Evolutionary conservation across 2,797 vertebrate genomes (phyloP).

Genomic region (Helicolenus hilgendorfi): DNA sequence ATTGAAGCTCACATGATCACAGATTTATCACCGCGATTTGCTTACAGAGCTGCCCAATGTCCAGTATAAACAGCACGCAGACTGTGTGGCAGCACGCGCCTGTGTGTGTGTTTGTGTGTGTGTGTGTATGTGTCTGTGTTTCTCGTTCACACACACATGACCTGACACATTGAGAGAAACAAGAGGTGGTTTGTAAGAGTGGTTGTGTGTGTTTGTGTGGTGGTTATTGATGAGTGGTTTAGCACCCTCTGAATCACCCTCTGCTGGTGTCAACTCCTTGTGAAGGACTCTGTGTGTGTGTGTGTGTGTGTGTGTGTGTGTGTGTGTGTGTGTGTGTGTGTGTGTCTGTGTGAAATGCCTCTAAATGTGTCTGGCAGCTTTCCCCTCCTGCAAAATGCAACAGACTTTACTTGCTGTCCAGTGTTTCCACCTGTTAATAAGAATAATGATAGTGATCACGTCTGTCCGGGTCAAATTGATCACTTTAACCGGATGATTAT

Average conservation of each 20-base stretch:
- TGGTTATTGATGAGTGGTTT: slow-evolving; percentile 47
- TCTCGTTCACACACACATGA: slow-evolving; percentile 7
- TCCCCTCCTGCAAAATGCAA: not conserved
- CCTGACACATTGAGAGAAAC: slow-evolving; percentile 34
- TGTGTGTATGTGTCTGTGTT: too few species aligned
- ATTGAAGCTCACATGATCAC: not conserved
- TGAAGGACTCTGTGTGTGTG: not conserved
- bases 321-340: not conserved
- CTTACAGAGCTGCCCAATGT: slow-evolving; percentile 24
- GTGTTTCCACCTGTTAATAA: not conserved
- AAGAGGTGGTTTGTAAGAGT: slow-evolving; percentile 17
- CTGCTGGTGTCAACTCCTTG: slow-evolving; percentile 20
- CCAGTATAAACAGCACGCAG: slow-evolving; percentile 35
- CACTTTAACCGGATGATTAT: not conserved
- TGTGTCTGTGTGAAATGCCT: not conserved
- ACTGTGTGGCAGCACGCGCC: slow-evolving; percentile 6
- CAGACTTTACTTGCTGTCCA: not conserved
- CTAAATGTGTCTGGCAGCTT: not conserved
- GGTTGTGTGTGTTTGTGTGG: slow-evolving; percentile 38
- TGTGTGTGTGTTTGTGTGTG: slow-evolving; percentile 28
- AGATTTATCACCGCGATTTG: not conserved
- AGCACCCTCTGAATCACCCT: slow-evolving; percentile 27
- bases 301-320: slow-evolving; percentile 9
- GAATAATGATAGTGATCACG: not conserved
- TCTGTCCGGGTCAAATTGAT: not conserved